phyloP scores from a whole-genome alignment of 1,140 invertebrate genomes.

The Formica exsecta region DNA sequence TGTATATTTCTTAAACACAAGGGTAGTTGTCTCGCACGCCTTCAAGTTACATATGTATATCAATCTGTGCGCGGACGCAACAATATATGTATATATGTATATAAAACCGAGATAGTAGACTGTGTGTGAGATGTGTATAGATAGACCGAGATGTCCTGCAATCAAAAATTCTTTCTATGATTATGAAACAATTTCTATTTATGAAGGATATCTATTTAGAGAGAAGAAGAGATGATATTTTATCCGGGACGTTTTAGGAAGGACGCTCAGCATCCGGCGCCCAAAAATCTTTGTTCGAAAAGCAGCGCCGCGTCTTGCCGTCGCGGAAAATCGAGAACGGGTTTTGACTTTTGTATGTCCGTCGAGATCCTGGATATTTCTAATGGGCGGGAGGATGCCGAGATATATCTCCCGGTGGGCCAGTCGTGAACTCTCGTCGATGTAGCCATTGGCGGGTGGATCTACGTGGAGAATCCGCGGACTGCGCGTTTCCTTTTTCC shows the following conservation, averaged over 20 bases:
- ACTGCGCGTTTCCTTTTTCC: slow-evolving; percentile 13
- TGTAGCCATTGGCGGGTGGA: slow-evolving; percentile 10
- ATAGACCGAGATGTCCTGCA: neutral
- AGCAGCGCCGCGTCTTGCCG: neutral
- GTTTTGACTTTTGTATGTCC: slow-evolving; percentile 21
- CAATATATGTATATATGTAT: no score
- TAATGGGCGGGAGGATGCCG: neutral
- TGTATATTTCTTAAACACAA: no score
- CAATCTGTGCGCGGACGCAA: no score
- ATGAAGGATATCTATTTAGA: neutral
- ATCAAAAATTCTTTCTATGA: neutral
- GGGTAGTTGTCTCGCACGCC: no score
- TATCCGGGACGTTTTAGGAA: slow-evolving; percentile 10
- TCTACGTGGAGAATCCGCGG: slow-evolving; percentile 21
- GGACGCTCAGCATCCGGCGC: slow-evolving; percentile 9
- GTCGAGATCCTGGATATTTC: slow-evolving; percentile 27
- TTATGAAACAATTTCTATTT: slow-evolving; percentile 56
- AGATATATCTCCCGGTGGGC: slow-evolving; percentile 13
- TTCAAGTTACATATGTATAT: no score
- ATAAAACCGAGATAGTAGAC: no score
- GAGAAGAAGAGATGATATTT: neutral
- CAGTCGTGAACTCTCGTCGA: slow-evolving; percentile 29
- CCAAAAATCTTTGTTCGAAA: slow-evolving; percentile 9
- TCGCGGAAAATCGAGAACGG: neutral
- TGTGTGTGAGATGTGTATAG: no score